A percentile compares a stretch with the other conserved stretches of the same genome.
Conservation (phyloP, 2,797 vertebrate species). For the Gobio occitaniae region DNA sequence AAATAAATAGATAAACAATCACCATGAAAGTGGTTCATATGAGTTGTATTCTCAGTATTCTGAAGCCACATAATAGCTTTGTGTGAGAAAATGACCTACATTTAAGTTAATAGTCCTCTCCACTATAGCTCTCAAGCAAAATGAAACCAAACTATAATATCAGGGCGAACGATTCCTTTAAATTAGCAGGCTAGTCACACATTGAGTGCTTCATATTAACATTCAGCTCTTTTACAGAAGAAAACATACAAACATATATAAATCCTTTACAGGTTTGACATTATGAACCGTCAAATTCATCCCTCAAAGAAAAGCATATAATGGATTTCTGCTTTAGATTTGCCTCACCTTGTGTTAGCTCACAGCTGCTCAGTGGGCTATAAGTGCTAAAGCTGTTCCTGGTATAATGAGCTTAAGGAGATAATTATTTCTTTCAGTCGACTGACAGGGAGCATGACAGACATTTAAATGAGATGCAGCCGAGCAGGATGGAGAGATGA, state of each 20-base stretch:
- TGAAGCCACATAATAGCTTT: background rate
- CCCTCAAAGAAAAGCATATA: conserved; percentile 3
- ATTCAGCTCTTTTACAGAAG: background rate
- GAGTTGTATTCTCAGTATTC: background rate
- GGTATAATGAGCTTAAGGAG: conserved; percentile 67
- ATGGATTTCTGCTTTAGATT: conserved; percentile 52
- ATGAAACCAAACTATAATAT: background rate
- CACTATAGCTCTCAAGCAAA: background rate
- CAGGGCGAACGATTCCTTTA: background rate
- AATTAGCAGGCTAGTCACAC: background rate
- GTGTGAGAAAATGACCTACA: background rate
- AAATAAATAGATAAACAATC: background rate
- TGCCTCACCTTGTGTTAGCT: conserved; percentile 53
- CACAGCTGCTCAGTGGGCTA: conserved; percentile 24
- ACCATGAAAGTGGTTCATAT: background rate
- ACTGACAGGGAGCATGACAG: conserved; percentile 55
- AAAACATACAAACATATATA: background rate
- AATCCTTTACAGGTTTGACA: conserved; percentile 22
- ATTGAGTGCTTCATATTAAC: background rate
- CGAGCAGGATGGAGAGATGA: conserved; percentile 39
- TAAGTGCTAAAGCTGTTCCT: conserved; percentile 54
- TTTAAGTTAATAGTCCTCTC: background rate
- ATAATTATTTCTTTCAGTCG: conserved; percentile 66
- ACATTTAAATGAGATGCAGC: conserved; percentile 53
- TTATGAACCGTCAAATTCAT: background rate